Base-by-base conservation (phyloP, 2,888 invertebrate species). In the Synanthedon tipuliformis region DNA sequence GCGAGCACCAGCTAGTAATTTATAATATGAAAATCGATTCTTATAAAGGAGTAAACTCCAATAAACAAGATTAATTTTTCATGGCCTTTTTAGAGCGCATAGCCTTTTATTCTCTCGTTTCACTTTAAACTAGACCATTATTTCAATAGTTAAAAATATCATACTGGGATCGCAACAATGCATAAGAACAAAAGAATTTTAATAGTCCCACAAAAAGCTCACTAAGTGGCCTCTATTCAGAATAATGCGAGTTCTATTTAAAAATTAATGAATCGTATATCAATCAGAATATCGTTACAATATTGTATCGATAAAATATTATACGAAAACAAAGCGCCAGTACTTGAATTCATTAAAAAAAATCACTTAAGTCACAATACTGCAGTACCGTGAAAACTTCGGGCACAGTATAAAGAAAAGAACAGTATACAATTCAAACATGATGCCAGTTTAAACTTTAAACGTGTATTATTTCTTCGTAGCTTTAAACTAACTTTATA, bases 331-430 rank as follows among this genome's bases (percentile, higher is more conserved):
- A 48, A 52, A 48, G 45, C 52, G 18, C 34, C 34, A 34, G 34
- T 45, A 45, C 13, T 45, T 45, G n/a, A 13, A 45, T 45, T 45
- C 15, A 45, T 45, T 45, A 45, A 57, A 63, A 57, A 58, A 55
- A 59, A 57, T 58, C 62, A 60, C 62, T 66, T 63, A 64, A 56
- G 55, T 53, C 51, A 27, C 54, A 59, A 59, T 58, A 60, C 55
- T 56, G 60, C 58, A 60, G 56, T 59, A 59, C 60, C 64, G 63
- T 66, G 64, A 63, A 61, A 61, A 61, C 60, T 59, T 63, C 60
- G 64, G 63, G 1, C 34, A 34, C 34, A 34, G 34, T 34, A 34
- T 34, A 10, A 34, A 10, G 34, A 34, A 34, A 34, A 7, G 34
- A 34, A 34, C 34, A 10, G 34, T 34, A 10, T 34, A 10, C 10